phyloP scores from a whole-genome alignment of 2,113 vertebrate species.

The Semnornis frantzii region DNA sequence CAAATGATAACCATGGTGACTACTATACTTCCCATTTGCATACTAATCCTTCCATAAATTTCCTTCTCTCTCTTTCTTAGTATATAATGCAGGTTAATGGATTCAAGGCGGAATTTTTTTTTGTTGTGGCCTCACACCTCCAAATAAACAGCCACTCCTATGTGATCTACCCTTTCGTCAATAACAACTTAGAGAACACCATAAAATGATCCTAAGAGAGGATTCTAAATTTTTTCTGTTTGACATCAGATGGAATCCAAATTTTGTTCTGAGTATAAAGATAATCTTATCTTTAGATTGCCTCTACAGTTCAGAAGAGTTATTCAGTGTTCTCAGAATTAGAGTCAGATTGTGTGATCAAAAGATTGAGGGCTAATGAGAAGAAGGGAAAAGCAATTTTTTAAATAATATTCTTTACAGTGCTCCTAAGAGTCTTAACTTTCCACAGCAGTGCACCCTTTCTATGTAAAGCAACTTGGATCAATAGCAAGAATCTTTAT shows the following conservation, averaged over 20 bases:
- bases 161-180: not conserved
- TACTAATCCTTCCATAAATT: not conserved
- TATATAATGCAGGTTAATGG: not conserved
- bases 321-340: not conserved
- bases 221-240: not conserved
- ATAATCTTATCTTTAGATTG: not conserved
- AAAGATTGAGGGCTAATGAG: not conserved
- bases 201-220: not conserved
- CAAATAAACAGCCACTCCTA: not conserved
- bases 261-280: not conserved
- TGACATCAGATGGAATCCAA: not conserved
- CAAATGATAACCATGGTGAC: not conserved
- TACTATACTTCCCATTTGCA: not conserved
- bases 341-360: not conserved
- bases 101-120: not conserved
- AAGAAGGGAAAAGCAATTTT: not conserved
- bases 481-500: not conserved
- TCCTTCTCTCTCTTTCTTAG: not conserved
- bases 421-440: not conserved
- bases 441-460: not conserved
- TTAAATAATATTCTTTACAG: not conserved
- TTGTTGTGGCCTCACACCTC: not conserved
- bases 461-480: not conserved
- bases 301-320: not conserved
- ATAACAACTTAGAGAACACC: not conserved